These are phyloP conservation scores for Leucozona laternaria DNA, from an alignment of 2,888 invertebrate genomes.

Conservation along the genomic window DNA sequence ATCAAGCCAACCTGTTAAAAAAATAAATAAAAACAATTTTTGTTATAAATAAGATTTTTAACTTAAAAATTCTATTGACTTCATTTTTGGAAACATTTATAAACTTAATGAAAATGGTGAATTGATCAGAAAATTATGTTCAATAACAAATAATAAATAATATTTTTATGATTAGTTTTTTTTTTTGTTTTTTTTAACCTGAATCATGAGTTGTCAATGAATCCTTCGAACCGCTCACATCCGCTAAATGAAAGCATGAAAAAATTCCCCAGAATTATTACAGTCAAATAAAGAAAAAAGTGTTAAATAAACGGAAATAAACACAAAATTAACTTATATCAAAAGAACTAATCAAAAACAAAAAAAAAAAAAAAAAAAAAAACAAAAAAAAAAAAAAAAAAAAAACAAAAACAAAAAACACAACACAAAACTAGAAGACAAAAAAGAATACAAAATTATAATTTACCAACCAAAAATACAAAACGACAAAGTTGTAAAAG, in stretches of 20 bases:
- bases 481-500: constrained; percentile 56
- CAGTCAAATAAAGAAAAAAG: constrained; percentile 46
- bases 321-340: constrained; percentile 5
- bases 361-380: constrained; percentile 76
- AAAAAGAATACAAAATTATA: constrained; percentile 32
- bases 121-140: constrained; percentile 72
- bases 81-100: constrained; percentile 20
- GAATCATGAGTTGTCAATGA: constrained; percentile 92
- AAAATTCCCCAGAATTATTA: constrained; percentile 75
- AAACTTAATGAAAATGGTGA: constrained; percentile 69
- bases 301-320: constrained; percentile 36
- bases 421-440: constrained; percentile 69
- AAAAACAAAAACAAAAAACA: constrained; percentile 75
- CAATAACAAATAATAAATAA: constrained; percentile 71
- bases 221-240: constrained; percentile 92
- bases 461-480: constrained; percentile 56
- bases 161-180: constrained; percentile 47
- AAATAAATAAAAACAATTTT: background rate
- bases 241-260: constrained; percentile 85
- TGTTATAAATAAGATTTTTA: background rate
- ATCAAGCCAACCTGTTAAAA: constrained; percentile 85
- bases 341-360: constrained; percentile 63
- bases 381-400: constrained; percentile 75
- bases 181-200: constrained; percentile 85
- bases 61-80: background rate